Evolutionary conservation across 2,888 invertebrate genomes (phyloP).

Genomic region (Coelinius sp.): DNA sequence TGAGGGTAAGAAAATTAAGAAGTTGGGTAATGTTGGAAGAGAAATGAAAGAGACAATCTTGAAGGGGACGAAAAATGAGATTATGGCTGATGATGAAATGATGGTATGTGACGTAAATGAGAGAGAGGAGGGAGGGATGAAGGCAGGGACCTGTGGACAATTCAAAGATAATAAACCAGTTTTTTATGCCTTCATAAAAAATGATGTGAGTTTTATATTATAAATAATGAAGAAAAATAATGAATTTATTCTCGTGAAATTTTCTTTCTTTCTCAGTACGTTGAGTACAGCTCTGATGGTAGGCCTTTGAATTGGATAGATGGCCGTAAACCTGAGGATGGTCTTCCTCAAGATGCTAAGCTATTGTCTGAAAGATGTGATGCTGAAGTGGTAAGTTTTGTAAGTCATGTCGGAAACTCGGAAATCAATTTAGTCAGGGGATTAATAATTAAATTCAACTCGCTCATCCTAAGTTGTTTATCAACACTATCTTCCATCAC

Average conservation of each 20-base stretch:
- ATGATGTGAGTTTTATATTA: conserved; percentile 52
- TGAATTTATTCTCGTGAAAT: neutral
- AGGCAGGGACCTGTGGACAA: neutral
- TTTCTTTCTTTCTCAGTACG: conserved; percentile 51
- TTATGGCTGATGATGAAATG: conserved; percentile 1
- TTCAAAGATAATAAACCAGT: conserved; percentile 30
- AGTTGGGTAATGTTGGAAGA: neutral
- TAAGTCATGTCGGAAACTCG: neutral
- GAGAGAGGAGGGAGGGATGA: neutral
- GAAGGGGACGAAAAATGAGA: neutral
- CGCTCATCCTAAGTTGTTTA: neutral
- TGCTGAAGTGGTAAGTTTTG: conserved; percentile 52
- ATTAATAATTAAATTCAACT: neutral
- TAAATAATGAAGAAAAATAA: neutral
- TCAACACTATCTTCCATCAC: neutral
- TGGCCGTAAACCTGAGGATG: conserved; percentile 53
- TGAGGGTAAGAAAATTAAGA: conserved; percentile 17
- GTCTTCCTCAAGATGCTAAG: conserved; percentile 53
- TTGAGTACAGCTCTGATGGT: conserved; percentile 54
- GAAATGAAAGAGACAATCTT: conserved; percentile 27
- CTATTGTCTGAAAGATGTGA: conserved; percentile 47
- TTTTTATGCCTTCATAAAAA: conserved; percentile 54
- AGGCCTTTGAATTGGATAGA: conserved; percentile 60
- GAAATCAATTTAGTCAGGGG: neutral
- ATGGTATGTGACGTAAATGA: neutral